Conservation (phyloP, 2,888 invertebrate species). For the Aleiodes alternator region DNA sequence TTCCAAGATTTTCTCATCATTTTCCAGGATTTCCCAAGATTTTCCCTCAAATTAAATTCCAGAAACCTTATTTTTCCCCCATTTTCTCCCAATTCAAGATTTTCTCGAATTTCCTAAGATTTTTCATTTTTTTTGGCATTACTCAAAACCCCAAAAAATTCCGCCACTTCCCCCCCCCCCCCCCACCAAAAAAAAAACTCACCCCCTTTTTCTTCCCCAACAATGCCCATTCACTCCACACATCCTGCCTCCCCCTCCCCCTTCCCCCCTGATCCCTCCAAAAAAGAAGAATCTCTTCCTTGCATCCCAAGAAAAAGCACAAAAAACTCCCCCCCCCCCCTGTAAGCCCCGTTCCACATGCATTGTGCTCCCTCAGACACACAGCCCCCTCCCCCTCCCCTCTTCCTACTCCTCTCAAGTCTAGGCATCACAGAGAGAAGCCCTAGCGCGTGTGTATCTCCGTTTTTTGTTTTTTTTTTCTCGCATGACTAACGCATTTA, state of each 20-base stretch:
- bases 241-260: background rate
- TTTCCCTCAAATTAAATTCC: too few relatives aligned
- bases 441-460: constrained; percentile 29
- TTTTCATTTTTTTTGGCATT: too few relatives aligned
- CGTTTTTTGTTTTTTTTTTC: constrained; percentile 10
- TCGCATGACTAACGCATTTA: constrained; percentile 22
- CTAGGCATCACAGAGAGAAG: constrained; percentile 8
- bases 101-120: too few relatives aligned
- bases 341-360: background rate
- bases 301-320: too few relatives aligned
- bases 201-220: background rate
- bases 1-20: too few relatives aligned
- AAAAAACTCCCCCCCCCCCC: background rate
- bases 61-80: too few relatives aligned
- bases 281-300: background rate
- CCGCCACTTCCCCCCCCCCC: too few relatives aligned
- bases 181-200: too few relatives aligned
- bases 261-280: background rate
- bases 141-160: too few relatives aligned
- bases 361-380: background rate
- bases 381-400: constrained; percentile 8
- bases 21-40: too few relatives aligned
- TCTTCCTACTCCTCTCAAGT: background rate
- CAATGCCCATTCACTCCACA: background rate
- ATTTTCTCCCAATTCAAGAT: too few relatives aligned